phyloP scores from a whole-genome alignment of 2,797 vertebrate genomes.

The Myotis pilosus region DNA sequence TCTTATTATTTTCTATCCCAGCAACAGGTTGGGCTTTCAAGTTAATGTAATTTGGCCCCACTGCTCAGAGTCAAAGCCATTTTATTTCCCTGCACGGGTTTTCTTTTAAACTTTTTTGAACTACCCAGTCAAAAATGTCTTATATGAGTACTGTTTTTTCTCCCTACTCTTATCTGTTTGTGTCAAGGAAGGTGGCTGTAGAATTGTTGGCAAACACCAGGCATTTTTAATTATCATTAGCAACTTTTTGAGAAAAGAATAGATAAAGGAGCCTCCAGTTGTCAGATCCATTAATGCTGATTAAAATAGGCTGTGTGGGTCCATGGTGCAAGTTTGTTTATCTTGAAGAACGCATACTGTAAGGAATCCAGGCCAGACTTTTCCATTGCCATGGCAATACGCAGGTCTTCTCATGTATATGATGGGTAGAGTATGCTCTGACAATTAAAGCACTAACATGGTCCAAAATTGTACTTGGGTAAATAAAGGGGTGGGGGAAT shows the following conservation, averaged over 20 bases:
- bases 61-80: background rate
- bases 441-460: background rate
- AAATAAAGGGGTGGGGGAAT: background rate
- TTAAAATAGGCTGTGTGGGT: constrained; percentile 78
- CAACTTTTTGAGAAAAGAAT: constrained; percentile 74
- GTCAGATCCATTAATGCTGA: constrained; percentile 74
- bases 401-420: constrained; percentile 51
- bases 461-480: background rate
- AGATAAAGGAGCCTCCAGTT: constrained; percentile 71
- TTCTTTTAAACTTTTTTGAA: constrained; percentile 38
- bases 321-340: constrained; percentile 77
- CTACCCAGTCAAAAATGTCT: background rate
- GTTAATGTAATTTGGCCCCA: background rate
- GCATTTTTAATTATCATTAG: constrained; percentile 79
- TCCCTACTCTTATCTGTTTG: constrained; percentile 51
- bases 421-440: constrained; percentile 14
- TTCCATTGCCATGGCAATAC: constrained; percentile 71
- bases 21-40: background rate
- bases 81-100: constrained; percentile 37
- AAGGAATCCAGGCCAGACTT: constrained; percentile 70
- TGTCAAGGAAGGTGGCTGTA: constrained; percentile 47
- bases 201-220: constrained; percentile 72
- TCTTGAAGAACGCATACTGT: constrained; percentile 73
- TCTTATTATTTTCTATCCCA: background rate
- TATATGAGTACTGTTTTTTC: constrained; percentile 47